phyloP scores from a whole-genome alignment of 2,888 invertebrate genomes.

The Plebejus melissa region DNA sequence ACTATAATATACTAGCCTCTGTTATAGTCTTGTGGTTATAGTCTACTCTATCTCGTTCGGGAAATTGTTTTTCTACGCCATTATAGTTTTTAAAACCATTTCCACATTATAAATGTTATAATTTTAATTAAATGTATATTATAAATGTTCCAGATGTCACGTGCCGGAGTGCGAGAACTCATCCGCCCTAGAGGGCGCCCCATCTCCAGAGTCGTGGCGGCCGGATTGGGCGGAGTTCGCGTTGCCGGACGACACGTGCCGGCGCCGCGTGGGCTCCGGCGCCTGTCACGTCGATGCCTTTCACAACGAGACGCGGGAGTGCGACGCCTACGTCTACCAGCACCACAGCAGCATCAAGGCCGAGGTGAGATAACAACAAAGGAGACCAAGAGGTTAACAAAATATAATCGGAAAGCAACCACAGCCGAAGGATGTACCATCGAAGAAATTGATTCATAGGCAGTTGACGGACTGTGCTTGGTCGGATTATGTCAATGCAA shows the following conservation, averaged over 20 bases:
- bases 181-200: constrained; percentile 41
- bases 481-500: no score
- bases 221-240: constrained; percentile 53
- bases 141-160: constrained; percentile 56
- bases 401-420: no score
- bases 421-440: no score
- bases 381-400: no score
- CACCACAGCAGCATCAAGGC: constrained; percentile 71
- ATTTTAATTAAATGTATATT: no score
- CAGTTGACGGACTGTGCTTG: no score
- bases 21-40: no score
- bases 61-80: no score
- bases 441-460: no score
- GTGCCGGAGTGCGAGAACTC: constrained; percentile 75
- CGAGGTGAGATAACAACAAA: constrained; percentile 58
- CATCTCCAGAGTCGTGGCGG: constrained; percentile 43
- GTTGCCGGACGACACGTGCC: constrained; percentile 47
- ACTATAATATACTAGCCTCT: no score
- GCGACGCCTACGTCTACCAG: constrained; percentile 70
- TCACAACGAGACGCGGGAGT: constrained; percentile 53
- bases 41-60: no score
- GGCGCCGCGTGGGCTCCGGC: constrained; percentile 46
- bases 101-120: not conserved
- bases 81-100: no score
- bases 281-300: constrained; percentile 58